Conservation (phyloP, 2,888 invertebrate species). For the Athrips mouffetella region DNA sequence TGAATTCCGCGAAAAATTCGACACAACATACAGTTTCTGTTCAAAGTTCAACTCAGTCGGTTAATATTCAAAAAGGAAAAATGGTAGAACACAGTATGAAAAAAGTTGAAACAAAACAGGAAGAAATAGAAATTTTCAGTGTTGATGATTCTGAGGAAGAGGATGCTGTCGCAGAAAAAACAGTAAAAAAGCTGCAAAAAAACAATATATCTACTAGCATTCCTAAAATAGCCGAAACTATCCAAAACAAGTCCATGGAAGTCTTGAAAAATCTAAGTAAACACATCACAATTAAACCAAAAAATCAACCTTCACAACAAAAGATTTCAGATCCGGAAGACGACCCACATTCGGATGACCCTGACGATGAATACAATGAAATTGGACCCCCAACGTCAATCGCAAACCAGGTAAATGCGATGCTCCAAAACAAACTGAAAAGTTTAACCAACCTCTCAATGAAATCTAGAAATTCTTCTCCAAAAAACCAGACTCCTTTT, state of each 20-base stretch:
- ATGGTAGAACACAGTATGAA: conserved; percentile 24
- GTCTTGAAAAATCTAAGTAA: conserved; percentile 47
- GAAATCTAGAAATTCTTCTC: conserved; percentile 50
- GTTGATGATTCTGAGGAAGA: conserved; percentile 69
- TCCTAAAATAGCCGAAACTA: neutral
- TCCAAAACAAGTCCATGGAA: conserved; percentile 24
- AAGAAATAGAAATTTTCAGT: conserved; percentile 61
- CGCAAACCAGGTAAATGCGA: conserved; percentile 27
- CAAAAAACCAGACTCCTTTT: too few relatives aligned
- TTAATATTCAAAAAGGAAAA: conserved; percentile 28
- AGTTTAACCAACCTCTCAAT: conserved; percentile 58
- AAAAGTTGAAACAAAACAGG: conserved; percentile 35
- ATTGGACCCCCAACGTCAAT: neutral
- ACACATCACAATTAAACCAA: conserved; percentile 49
- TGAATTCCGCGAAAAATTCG: conserved; percentile 28
- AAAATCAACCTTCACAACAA: conserved; percentile 28
- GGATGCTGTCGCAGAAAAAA: conserved; percentile 29
- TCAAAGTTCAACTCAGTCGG: conserved; percentile 23
- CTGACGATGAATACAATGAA: neutral
- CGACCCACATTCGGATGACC: conserved; percentile 24
- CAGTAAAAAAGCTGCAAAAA: conserved; percentile 6
- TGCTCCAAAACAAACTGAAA: conserved; percentile 50
- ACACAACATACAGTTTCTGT: conserved; percentile 23
- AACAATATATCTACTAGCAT: neutral
- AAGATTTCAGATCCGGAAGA: conserved; percentile 10